Evolutionary conservation across 2,113 vertebrate genomes (phyloP).

Genomic region (Microtus richardsoni): DNA sequence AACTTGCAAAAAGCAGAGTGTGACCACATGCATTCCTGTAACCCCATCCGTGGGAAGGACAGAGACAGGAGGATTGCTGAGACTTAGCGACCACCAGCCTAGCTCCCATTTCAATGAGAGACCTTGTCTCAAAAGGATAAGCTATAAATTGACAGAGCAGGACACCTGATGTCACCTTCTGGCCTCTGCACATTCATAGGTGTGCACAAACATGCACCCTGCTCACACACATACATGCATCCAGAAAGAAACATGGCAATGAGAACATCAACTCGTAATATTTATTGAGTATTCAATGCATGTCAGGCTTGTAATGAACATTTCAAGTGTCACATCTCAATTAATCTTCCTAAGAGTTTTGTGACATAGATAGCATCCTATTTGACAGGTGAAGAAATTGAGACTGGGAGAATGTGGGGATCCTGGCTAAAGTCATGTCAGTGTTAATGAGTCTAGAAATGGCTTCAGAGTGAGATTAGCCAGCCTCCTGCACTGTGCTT

Average conservation of each 20-base stretch:
- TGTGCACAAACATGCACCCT: background rate
- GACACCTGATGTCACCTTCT: background rate
- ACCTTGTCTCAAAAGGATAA: background rate
- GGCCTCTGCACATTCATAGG: background rate
- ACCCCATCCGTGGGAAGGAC: background rate
- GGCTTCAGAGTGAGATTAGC: background rate
- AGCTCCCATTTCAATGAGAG: background rate
- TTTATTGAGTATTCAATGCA: background rate
- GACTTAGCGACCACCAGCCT: background rate
- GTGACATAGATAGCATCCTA: background rate
- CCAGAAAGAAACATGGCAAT: background rate
- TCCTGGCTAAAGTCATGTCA: slow-evolving; percentile 4
- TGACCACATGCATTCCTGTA: background rate
- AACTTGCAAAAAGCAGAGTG: background rate
- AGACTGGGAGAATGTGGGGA: background rate
- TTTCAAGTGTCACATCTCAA: background rate
- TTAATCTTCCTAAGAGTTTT: background rate
- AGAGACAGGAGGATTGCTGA: background rate
- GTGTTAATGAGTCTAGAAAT: background rate
- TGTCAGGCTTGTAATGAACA: background rate
- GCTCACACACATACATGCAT: background rate
- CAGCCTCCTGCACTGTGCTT: background rate
- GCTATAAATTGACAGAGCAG: background rate
- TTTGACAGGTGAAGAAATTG: slow-evolving; percentile 1
- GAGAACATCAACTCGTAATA: background rate